These are phyloP conservation scores for Cygnus buccinator DNA, from an alignment of 2,113 vertebrate species.

Conservation along the genomic window DNA sequence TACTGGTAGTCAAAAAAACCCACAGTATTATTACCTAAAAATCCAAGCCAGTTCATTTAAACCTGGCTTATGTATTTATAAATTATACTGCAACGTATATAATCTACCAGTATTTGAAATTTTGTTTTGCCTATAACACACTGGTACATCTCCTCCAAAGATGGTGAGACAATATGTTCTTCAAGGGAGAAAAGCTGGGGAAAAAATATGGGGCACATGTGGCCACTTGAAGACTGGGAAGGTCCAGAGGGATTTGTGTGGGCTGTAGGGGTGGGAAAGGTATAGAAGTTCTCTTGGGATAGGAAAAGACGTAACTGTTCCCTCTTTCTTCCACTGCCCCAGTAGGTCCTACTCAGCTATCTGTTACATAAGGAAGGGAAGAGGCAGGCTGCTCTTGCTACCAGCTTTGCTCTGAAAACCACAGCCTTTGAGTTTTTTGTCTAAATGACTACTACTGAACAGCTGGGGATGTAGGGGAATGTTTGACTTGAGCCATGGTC, in stretches of 20 bases:
- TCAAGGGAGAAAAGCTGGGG: background rate
- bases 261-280: rapidly evolving
- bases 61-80: background rate
- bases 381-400: background rate
- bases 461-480: background rate
- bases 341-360: background rate
- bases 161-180: background rate
- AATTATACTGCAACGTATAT: background rate
- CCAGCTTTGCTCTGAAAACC: background rate
- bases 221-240: background rate
- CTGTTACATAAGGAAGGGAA: background rate
- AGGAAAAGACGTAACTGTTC: background rate
- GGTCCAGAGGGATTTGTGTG: background rate
- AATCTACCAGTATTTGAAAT: background rate
- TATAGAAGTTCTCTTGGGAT: background rate
- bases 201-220: rapidly evolving
- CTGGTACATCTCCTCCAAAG: background rate
- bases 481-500: background rate
- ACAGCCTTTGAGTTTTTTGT: background rate
- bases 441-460: background rate
- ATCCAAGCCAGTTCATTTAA: background rate
- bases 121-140: background rate
- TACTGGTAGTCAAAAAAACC: background rate
- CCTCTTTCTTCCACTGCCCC: background rate
- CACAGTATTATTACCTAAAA: background rate